Base-by-base conservation (phyloP, 2,113 vertebrate species). In the Salvelinus fontinalis region DNA sequence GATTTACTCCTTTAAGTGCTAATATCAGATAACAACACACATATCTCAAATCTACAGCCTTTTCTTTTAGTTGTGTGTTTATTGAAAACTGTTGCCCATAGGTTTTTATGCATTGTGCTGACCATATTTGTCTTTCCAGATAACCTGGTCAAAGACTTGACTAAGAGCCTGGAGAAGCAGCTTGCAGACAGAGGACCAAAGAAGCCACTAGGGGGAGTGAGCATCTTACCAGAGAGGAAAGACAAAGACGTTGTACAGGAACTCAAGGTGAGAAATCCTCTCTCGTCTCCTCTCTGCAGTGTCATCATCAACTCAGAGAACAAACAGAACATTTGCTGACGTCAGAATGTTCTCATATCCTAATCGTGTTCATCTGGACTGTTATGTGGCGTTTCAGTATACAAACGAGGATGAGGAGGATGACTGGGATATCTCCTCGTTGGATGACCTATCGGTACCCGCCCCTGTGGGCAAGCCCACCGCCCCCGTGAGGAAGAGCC, bases 371-470 rank as follows among this genome's bases (percentile, higher is more conserved):
- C 1, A 34, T 34, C 31, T 54, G 12, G 12, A 54, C 12, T 54
- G 51, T 57, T 57, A 20, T 60, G 59, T 18, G 2, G 26, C 20
- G 66, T 68, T 16, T 72, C 85, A 92, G 91, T 82, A 78, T 54
- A 84, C 87, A 71, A 89, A 93, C 26, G 79, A 91, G 0, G 90
- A 92, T 71, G 95, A 94, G 5, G 95, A 95, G 8, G 95, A 95
- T 0, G 95, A 96, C 13, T 97, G 94, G 94, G 89, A 95, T 76
- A 84, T 95, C 59, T 96, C 96, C 14, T 97, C 95, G 70, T 75
- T 94, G 74, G 95, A 97, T 11, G 95, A 97, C 12, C 22, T 34
- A 29, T 54, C 22, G 12, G 83, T 74, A 49, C 84, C 84, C 70
- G 71, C 91, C 70, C 69, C 91, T 75, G 60, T 81, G 5, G 67